A percentile compares a stretch with the other conserved stretches of the same genome.
Evolutionary conservation across 1,140 invertebrate genomes (phyloP).

Genomic region (Camponotus pennsylvanicus): DNA sequence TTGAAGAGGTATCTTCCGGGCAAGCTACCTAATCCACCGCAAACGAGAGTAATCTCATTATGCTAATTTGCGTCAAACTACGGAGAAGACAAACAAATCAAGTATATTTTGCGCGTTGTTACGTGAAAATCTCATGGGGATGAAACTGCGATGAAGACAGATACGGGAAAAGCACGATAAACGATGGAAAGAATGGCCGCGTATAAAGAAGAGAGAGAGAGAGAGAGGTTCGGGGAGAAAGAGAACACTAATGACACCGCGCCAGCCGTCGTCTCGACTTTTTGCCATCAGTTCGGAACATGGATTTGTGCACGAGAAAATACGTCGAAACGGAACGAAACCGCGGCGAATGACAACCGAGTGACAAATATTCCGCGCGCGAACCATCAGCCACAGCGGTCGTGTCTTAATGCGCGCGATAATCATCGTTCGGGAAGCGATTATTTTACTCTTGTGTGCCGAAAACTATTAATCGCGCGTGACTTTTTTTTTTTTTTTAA

Average conservation of each 20-base stretch:
- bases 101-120: slow-evolving; percentile 2
- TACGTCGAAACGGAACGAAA: slow-evolving; percentile 8
- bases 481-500: background rate
- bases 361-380: slow-evolving; percentile 26
- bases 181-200: slow-evolving; percentile 50
- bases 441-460: no score
- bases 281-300: slow-evolving; percentile 69
- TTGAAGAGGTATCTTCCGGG: background rate
- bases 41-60: no score
- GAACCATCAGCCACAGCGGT: background rate
- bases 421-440: background rate
- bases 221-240: slow-evolving; percentile 63
- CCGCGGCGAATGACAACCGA: slow-evolving; percentile 29
- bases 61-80: background rate
- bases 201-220: slow-evolving; percentile 40
- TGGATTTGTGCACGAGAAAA: slow-evolving; percentile 65
- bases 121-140: slow-evolving; percentile 16
- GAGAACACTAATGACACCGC: slow-evolving; percentile 79
- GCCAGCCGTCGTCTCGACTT: slow-evolving; percentile 78
- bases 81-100: background rate
- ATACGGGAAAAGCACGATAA: slow-evolving; percentile 57
- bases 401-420: slow-evolving; percentile 26
- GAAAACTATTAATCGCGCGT: no score
- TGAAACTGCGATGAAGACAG: slow-evolving; percentile 41
- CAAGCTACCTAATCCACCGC: background rate